Evolutionary conservation across 2,888 invertebrate species (phyloP).

Genomic region (Clepsis dumicolana): DNA sequence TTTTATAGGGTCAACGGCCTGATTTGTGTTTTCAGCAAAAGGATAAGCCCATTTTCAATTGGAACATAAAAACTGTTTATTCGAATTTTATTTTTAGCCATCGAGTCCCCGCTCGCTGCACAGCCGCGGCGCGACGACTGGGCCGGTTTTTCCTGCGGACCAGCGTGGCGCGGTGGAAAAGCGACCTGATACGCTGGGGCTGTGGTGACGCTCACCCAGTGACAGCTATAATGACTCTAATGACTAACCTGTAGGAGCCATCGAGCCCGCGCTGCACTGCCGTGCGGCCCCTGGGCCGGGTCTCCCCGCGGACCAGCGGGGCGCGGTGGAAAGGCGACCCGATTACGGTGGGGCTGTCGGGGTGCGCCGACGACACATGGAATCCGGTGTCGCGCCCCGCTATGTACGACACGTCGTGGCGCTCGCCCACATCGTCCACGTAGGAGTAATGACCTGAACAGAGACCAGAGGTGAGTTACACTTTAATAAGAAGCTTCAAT

Average conservation of each 20-base stretch:
- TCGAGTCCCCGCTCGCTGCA: no score
- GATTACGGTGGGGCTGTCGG: constrained; percentile 89
- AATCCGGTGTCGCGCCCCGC: constrained; percentile 92
- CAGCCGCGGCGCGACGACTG: no score
- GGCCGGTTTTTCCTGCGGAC: no score
- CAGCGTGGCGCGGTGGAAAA: no score
- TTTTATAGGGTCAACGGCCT: no score
- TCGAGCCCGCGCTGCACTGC: constrained; percentile 90
- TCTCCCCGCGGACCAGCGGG: constrained; percentile 87
- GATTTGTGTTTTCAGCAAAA: no score
- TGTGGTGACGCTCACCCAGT: not conserved
- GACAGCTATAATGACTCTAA: not conserved
- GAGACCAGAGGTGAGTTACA: constrained; percentile 31
- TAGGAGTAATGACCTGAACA: constrained; percentile 89
- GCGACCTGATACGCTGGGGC: no score
- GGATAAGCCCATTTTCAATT: no score
- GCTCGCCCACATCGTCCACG: constrained; percentile 91
- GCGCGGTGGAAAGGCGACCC: constrained; percentile 88
- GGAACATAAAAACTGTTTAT: no score
- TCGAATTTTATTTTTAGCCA: no score
- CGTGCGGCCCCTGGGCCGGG: constrained; percentile 89
- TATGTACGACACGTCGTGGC: constrained; percentile 91
- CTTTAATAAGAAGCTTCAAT: no score
- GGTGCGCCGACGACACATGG: constrained; percentile 89
- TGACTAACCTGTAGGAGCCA: constrained; percentile 88